Conservation (phyloP, 2,113 vertebrate species). For the Tupaia tana region DNA sequence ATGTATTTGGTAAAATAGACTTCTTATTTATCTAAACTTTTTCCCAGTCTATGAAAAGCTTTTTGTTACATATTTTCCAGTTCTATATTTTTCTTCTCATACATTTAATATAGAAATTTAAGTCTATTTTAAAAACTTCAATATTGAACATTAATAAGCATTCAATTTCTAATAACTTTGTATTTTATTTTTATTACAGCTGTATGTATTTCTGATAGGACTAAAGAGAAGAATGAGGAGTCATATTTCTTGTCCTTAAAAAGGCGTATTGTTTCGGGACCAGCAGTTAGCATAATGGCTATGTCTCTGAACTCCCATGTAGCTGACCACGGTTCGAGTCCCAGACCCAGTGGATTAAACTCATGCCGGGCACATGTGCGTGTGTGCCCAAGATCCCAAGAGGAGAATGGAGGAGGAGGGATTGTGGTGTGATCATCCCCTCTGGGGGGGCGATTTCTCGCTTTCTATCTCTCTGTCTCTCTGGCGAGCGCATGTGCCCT, state of each 20-base stretch:
- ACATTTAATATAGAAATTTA: neutral
- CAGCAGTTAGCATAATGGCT: too few species aligned
- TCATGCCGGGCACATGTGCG: too few species aligned
- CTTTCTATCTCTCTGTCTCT: too few species aligned
- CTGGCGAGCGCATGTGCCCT: too few species aligned
- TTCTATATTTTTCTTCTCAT: neutral
- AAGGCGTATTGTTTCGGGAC: neutral
- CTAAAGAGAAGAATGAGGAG: neutral
- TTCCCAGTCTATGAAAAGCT: neutral
- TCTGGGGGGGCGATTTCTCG: too few species aligned
- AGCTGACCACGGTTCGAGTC: too few species aligned
- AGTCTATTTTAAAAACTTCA: neutral
- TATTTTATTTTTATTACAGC: constrained; percentile 7
- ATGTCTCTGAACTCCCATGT: too few species aligned
- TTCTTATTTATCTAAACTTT: constrained; percentile 33
- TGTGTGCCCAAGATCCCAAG: too few species aligned
- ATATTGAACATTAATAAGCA: neutral
- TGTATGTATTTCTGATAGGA: neutral
- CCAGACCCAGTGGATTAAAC: too few species aligned
- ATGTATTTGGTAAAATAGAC: constrained; percentile 6
- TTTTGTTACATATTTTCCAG: neutral
- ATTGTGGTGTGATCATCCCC: too few species aligned
- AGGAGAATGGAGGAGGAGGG: too few species aligned
- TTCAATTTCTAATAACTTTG: neutral
- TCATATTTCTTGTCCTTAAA: neutral